phyloP scores from a whole-genome alignment of 2,113 vertebrate species.

The Nothoprocta pentlandii region DNA sequence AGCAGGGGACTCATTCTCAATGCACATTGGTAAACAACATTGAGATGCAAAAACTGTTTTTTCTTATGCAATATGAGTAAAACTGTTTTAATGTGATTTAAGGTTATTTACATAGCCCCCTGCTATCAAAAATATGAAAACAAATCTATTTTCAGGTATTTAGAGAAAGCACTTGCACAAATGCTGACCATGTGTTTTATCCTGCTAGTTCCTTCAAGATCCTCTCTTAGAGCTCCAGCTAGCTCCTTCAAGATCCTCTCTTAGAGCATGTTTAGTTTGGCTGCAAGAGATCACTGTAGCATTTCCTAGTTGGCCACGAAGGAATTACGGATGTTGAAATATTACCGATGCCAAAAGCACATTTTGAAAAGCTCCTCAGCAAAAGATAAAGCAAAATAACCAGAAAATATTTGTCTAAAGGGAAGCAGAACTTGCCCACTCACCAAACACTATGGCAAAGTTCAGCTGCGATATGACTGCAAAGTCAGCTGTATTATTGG shows the following conservation, averaged over 20 bases:
- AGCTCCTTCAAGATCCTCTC: not conserved
- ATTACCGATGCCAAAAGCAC: not conserved
- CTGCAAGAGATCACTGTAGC: not conserved
- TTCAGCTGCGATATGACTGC: not conserved
- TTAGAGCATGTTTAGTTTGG: constrained; percentile 9
- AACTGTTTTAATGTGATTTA: not conserved
- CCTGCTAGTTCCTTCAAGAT: not conserved
- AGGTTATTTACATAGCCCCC: not conserved
- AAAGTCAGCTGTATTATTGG: not conserved
- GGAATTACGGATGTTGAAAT: not conserved
- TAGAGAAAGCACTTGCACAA: not conserved
- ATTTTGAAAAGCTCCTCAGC: constrained; percentile 3
- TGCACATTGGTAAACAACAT: not conserved
- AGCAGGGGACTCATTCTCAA: not conserved
- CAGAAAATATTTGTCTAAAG: not conserved
- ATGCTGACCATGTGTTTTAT: not conserved
- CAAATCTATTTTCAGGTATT: not conserved
- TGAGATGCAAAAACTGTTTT: not conserved
- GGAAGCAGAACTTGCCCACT: not conserved
- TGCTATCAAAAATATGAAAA: not conserved
- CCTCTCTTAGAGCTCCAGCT: not conserved
- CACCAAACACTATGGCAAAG: not conserved
- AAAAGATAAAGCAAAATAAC: not conserved
- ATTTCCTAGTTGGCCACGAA: not conserved
- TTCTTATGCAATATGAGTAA: not conserved